Evolutionary conservation across 2,113 vertebrate genomes (phyloP), one percentile per base, ranked within the genome.

Genomic region (Hemiprocne comata): DNA sequence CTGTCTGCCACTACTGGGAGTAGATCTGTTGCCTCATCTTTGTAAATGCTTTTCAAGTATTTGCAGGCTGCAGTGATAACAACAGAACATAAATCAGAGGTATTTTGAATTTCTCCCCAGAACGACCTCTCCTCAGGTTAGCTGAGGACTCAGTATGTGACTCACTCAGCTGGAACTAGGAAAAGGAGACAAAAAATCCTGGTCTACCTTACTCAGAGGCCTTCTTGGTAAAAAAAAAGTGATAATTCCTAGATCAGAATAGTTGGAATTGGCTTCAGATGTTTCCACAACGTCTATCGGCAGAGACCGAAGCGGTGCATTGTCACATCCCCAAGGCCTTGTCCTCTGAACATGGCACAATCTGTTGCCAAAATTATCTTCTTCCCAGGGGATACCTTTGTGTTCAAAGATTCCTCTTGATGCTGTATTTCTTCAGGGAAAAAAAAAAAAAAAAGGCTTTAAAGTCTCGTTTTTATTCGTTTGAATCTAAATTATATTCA

Each of bases 291-390:
- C 7, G 26, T 48, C 70, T 25, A 6, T 66, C 61, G 70, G 51
- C n/a, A 66, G 53, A 85, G 31, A 23, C 29, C 1, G 2, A 58
- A 76, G 80, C 36, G 18, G 7, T 9, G 29, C 60, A 54, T 55
- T 25, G 31, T 66, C 76, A 69, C 60, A 73, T 60, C 42, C 42
- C 33, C 55, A 54, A 62, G 51, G 66, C 62, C 53, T 79, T 21
- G 2, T 90, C 66, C 65, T 82, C 38, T 77, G 81, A 93, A 40
- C 17, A 14, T 17, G 44, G 48, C 74, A 54, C 44, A 67, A 31
- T 55, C 73, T 66, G 28, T 50, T 71, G 42, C 89, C 89, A 75
- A 85, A 87, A 66, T 85, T 44, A 34, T 91, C 62, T 40, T 44
- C 61, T 87, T 89, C 42, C 95, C 58, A 51, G 44, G 50, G 40